Evolutionary conservation across 2,797 vertebrate genomes (phyloP), one percentile per base, ranked within the genome.

Genomic region (Sciaenops ocellatus): DNA sequence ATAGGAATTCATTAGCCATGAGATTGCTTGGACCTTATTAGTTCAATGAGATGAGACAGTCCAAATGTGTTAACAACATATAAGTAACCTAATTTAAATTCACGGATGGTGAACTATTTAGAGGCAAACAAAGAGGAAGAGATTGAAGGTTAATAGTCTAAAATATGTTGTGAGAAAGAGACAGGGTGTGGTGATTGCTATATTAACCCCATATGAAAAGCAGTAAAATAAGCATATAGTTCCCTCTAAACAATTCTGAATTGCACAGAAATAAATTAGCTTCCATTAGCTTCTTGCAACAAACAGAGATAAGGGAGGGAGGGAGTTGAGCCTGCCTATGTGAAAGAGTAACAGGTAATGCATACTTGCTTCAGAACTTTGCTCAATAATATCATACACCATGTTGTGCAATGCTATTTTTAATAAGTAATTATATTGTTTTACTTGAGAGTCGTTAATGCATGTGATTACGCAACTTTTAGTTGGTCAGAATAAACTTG

Each of bases 61-160:
- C 15, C 42, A 26, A n/a, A 44, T 73, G 41, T 64, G 24, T 79
- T 65, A 62, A 60, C n/a, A 76, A 48, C 22, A 73, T 63, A 55
- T 68, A 69, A 51, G 74, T 54, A 15, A 56, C 70, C 11, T 3
- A 0, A 54, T 56, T 51, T 69, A 42, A 2, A 74, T 61, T 54
- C 18, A 47, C 15, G 57, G 38, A 69, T 69, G 26, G 17, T 67
- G 44, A 47, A 57, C 20, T 26, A 3, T 28, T 38, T 20, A 17
- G 11, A 66, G 17, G 15, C 8, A 10, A 60, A 28, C 6, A 2
- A 42, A 52, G 20, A 7, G 3, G 3, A 11, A 51, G 18, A 15
- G 6, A 55, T n/a, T n/a, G n/a, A n/a, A n/a, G n/a, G n/a, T n/a
- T n/a, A n/a, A n/a, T n/a, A n/a, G n/a, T n/a, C n/a, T n/a, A n/a